Conservation (phyloP, 2,113 vertebrate species). For the Pelecanus crispus region DNA sequence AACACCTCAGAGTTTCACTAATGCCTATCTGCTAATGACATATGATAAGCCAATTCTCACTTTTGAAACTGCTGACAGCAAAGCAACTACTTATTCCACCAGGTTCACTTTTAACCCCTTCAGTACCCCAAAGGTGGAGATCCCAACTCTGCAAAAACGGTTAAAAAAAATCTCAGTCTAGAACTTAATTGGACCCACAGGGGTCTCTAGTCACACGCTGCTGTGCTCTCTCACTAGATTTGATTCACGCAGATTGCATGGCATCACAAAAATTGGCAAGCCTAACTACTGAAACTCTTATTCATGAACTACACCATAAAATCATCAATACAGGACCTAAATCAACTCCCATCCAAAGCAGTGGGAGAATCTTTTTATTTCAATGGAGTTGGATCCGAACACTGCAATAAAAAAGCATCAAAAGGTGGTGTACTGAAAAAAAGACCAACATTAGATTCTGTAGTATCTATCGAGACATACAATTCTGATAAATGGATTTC, state of each 20-base stretch:
- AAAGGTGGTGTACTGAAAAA: no score
- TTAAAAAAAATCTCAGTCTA: neutral
- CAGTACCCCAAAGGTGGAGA: neutral
- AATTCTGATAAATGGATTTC: neutral
- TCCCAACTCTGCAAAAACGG: neutral
- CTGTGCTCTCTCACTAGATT: neutral
- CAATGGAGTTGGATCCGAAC: neutral
- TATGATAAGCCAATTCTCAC: neutral
- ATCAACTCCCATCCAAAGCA: neutral
- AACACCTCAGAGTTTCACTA: neutral
- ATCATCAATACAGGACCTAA: neutral
- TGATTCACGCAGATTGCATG: accelerated
- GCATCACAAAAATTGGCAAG: neutral
- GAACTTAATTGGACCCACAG: neutral
- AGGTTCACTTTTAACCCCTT: neutral
- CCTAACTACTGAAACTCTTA: neutral
- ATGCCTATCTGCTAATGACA: neutral
- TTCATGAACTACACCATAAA: neutral
- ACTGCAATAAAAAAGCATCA: neutral
- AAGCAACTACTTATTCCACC: neutral
- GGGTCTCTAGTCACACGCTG: neutral
- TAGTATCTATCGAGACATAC: neutral
- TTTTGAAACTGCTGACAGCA: neutral
- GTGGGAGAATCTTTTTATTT: neutral
- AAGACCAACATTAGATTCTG: neutral